phyloP scores from a whole-genome alignment of 2,888 invertebrate genomes.

The Eristalis arbustorum region DNA sequence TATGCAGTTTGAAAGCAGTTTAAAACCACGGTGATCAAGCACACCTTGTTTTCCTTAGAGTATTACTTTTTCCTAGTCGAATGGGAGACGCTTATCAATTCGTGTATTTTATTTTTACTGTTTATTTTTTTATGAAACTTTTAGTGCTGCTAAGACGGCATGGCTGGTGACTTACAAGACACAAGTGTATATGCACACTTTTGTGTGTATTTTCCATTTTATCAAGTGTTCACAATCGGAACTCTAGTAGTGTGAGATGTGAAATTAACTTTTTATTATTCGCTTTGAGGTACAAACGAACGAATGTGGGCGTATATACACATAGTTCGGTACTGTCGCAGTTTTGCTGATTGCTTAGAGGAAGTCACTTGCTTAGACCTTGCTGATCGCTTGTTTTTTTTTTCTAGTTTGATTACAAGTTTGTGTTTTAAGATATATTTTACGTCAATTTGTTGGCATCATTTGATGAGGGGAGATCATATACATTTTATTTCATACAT shows the following conservation, averaged over 20 bases:
- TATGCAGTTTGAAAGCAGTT: neutral
- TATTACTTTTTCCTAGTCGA: neutral
- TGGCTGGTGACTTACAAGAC: neutral
- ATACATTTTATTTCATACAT: neutral
- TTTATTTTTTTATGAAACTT: neutral
- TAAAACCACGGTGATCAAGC: neutral
- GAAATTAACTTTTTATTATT: conserved; percentile 12
- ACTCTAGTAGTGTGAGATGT: conserved; percentile 8
- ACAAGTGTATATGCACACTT: neutral
- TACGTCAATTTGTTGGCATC: neutral
- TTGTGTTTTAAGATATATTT: neutral
- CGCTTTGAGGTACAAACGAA: conserved; percentile 19
- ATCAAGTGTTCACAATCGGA: conserved; percentile 30
- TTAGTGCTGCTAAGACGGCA: neutral
- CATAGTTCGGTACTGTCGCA: conserved; percentile 19
- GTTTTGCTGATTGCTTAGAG: conserved; percentile 25
- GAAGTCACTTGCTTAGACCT: neutral
- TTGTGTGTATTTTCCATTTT: neutral
- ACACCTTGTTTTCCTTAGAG: no score
- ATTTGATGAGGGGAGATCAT: neutral
- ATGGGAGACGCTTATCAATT: conserved; percentile 44
- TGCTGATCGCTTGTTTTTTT: neutral
- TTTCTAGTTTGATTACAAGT: neutral
- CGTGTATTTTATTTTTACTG: conserved; percentile 1
- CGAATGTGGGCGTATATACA: conserved; percentile 34